phyloP scores from a whole-genome alignment of 2,797 vertebrate species.

The Allochrocebus solatus region DNA sequence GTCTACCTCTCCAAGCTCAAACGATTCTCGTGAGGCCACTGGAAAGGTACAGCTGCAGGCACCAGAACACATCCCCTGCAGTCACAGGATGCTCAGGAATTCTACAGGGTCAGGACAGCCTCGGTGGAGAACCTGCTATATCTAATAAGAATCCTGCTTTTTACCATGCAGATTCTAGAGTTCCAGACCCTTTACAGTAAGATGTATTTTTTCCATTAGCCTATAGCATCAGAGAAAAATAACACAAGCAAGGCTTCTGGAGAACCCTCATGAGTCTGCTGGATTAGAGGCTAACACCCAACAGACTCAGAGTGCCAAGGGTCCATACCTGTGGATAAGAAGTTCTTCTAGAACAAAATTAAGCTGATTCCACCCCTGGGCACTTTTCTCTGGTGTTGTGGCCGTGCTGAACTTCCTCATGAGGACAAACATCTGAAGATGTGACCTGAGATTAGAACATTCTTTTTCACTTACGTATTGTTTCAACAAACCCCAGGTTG shows the following conservation, averaged over 20 bases:
- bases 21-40: too few species aligned
- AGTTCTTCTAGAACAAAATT: neutral
- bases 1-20: neutral
- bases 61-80: neutral
- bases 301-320: neutral
- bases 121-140: neutral
- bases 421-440: constrained; percentile 36
- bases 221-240: neutral
- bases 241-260: neutral
- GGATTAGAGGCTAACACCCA: neutral
- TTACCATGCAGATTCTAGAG: neutral
- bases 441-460: constrained; percentile 25
- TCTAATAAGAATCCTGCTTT: neutral
- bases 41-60: neutral
- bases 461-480: neutral
- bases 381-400: neutral
- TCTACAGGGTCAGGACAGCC: neutral
- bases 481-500: neutral
- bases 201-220: neutral
- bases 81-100: neutral
- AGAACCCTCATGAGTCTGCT: neutral
- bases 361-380: neutral
- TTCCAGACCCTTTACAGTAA: neutral
- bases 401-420: neutral
- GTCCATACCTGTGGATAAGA: neutral